Evolutionary conservation across 2,797 vertebrate genomes (phyloP).

Genomic region (Coluber constrictor): DNA sequence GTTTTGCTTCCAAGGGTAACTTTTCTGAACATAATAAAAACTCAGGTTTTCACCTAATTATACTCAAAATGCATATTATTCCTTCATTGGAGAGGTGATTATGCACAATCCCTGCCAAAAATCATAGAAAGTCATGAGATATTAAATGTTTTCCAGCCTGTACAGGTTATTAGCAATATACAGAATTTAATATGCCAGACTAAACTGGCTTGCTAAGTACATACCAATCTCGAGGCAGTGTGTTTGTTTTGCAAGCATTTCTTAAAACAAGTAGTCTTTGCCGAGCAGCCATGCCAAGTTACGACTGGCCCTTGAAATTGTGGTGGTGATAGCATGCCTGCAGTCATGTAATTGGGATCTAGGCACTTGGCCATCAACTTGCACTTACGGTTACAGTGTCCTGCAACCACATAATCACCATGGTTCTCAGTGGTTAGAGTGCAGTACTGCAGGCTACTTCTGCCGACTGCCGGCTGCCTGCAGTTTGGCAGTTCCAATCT

Average conservation of each 20-base stretch:
- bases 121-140: slow-evolving; percentile 21
- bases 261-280: not conserved
- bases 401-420: not conserved
- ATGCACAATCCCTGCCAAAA: not conserved
- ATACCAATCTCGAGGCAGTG: not conserved
- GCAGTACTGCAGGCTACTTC: too few relatives aligned
- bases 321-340: not conserved
- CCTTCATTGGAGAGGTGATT: not conserved
- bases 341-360: not conserved
- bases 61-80: not conserved
- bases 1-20: not conserved
- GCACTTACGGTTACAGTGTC: not conserved
- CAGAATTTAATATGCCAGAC: slow-evolving; percentile 12
- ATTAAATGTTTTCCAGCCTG: not conserved
- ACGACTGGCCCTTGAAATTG: not conserved
- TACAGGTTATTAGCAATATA: slow-evolving; percentile 13
- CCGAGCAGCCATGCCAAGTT: not conserved
- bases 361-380: not conserved
- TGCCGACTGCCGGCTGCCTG: too few relatives aligned
- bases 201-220: slow-evolving; percentile 6
- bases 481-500: too few relatives aligned
- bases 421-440: too few relatives aligned
- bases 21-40: not conserved
- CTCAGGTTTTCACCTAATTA: slow-evolving; percentile 3
- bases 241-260: not conserved